A percentile compares a stretch with the other conserved stretches of the same genome.
phyloP scores from a whole-genome alignment of 2,888 invertebrate species.

The Synergus itoensis region DNA sequence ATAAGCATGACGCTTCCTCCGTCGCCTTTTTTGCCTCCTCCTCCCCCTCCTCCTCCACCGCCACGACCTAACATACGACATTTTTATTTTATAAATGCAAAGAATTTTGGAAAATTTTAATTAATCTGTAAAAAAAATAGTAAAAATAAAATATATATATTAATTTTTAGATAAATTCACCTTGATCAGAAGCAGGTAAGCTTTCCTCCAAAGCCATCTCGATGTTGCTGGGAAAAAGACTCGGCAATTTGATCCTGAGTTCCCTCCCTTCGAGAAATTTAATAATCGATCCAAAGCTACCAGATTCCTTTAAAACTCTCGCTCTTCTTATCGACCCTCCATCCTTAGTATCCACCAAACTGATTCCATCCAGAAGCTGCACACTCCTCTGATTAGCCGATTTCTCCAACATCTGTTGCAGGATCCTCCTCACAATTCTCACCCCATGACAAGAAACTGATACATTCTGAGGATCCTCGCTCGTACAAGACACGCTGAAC shows the following conservation, averaged over 20 bases:
- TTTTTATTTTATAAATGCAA: slow-evolving; percentile 14
- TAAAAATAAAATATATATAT: neutral
- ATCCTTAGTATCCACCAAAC: slow-evolving; percentile 81
- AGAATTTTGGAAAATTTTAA: no score
- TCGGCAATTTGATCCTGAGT: slow-evolving; percentile 85
- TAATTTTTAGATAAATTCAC: slow-evolving; percentile 59
- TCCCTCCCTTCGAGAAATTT: slow-evolving; percentile 87
- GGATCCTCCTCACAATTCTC: slow-evolving; percentile 78
- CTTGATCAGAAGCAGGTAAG: slow-evolving; percentile 79
- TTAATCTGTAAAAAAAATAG: no score
- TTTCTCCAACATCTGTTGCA: slow-evolving; percentile 80
- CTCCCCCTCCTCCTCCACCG: slow-evolving; percentile 80
- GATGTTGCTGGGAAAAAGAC: slow-evolving; percentile 84
- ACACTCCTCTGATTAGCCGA: slow-evolving; percentile 79
- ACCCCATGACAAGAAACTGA: slow-evolving; percentile 79
- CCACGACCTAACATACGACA: slow-evolving; percentile 39
- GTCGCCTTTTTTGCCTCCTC: slow-evolving; percentile 79
- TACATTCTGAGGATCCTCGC: slow-evolving; percentile 67
- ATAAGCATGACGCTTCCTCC: slow-evolving; percentile 81
- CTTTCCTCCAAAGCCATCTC: slow-evolving; percentile 81
- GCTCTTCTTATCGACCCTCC: slow-evolving; percentile 77
- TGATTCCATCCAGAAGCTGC: slow-evolving; percentile 83
- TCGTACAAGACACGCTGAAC: slow-evolving; percentile 62
- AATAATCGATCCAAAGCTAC: slow-evolving; percentile 82
- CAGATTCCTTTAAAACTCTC: slow-evolving; percentile 72